Conservation (phyloP, 2,888 invertebrate genomes). For the Smittia sp. region DNA sequence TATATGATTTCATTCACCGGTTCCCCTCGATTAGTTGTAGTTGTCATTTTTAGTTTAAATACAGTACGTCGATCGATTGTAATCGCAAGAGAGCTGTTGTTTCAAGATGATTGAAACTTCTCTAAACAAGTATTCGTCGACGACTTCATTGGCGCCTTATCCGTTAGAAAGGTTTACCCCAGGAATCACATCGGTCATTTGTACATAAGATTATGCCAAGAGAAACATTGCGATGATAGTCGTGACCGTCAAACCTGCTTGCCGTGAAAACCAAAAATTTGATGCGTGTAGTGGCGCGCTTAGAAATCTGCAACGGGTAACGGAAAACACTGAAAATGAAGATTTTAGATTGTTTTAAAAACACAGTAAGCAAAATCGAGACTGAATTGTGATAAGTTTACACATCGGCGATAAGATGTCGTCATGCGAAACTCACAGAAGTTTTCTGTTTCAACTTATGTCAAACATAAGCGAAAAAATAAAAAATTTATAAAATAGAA, state of each 20-base stretch:
- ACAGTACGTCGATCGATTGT: too few species aligned
- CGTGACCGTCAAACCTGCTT: background rate
- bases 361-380: slow-evolving; percentile 21
- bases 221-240: background rate
- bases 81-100: too few species aligned
- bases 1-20: too few species aligned
- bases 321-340: slow-evolving; percentile 5
- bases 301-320: background rate
- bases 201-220: slow-evolving; percentile 9
- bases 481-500: background rate
- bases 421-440: slow-evolving; percentile 36
- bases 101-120: too few species aligned
- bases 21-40: too few species aligned
- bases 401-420: slow-evolving; percentile 35
- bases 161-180: background rate
- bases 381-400: slow-evolving; percentile 34
- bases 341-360: slow-evolving; percentile 15
- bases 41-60: too few species aligned
- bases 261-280: background rate
- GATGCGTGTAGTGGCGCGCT: background rate
- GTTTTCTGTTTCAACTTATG: slow-evolving; percentile 8
- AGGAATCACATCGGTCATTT: slow-evolving; percentile 17
- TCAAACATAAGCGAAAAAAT: slow-evolving; percentile 15
- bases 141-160: background rate
- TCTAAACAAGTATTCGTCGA: background rate